Conservation (phyloP, 2,888 invertebrate species). For the Cerastis rubricosa region DNA sequence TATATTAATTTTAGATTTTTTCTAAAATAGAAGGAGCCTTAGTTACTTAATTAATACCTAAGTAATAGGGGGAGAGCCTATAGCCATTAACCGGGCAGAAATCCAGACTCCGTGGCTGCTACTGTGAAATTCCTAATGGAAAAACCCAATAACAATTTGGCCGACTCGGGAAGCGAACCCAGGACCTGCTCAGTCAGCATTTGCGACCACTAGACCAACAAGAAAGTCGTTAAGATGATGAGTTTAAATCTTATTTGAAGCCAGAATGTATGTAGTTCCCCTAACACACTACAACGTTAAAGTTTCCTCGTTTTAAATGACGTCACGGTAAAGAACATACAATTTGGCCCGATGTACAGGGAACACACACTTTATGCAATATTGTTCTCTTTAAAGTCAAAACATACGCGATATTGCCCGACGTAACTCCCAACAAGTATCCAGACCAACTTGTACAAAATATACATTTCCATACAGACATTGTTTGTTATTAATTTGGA, state of each 20-base stretch:
- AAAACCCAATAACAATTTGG: too few species aligned
- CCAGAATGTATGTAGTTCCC: conserved; percentile 21
- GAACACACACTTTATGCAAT: conserved; percentile 28
- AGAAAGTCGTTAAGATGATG: neutral
- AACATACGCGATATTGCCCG: conserved; percentile 24
- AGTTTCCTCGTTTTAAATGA: conserved; percentile 33
- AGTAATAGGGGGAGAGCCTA: too few species aligned
- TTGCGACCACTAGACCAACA: too few species aligned
- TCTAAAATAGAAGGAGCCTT: too few species aligned
- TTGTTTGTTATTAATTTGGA: conserved; percentile 61
- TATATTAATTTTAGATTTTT: too few species aligned
- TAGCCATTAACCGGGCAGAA: too few species aligned
- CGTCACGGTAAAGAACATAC: conserved; percentile 40
- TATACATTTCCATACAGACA: conserved; percentile 26
- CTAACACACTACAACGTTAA: conserved; percentile 6
- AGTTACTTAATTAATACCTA: too few species aligned
- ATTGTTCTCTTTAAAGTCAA: conserved; percentile 26
- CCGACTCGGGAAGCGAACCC: too few species aligned
- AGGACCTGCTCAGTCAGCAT: too few species aligned
- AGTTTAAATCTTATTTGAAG: neutral
- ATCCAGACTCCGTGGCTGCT: too few species aligned
- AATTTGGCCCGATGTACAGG: neutral
- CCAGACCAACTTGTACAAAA: conserved; percentile 21
- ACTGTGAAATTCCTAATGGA: too few species aligned
- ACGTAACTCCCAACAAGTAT: conserved; percentile 43